These are phyloP conservation scores for Gymnothorax reevesii DNA, from an alignment of 2,797 vertebrate species.

Conservation along the genomic window DNA sequence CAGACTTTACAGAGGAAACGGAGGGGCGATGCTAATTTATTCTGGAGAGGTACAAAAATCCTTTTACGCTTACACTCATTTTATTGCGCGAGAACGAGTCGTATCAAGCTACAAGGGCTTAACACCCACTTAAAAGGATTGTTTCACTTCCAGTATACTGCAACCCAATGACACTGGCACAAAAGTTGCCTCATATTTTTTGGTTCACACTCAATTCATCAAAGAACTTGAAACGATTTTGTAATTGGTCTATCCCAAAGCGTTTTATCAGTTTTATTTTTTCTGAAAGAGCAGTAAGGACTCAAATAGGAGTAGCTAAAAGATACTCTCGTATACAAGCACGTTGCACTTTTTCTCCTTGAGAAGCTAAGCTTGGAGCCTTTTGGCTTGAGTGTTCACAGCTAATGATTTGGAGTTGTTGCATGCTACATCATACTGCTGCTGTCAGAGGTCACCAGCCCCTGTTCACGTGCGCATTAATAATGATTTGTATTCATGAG, in stretches of 20 bases:
- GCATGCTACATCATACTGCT: too few relatives aligned
- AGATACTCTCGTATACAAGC: too few relatives aligned
- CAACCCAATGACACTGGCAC: background rate
- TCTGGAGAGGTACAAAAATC: slow-evolving; percentile 22
- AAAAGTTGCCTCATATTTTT: background rate
- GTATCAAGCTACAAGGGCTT: too few relatives aligned
- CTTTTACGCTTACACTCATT: slow-evolving; percentile 7
- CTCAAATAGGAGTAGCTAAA: background rate
- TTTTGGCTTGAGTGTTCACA: too few relatives aligned
- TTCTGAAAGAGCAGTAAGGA: background rate
- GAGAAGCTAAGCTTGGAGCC: too few relatives aligned
- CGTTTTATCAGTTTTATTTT: background rate
- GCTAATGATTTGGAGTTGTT: too few relatives aligned
- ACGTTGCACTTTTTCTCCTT: too few relatives aligned
- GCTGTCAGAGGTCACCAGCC: too few relatives aligned
- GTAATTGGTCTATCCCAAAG: background rate
- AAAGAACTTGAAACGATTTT: background rate
- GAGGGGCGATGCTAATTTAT: background rate
- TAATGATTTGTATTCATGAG: too few relatives aligned
- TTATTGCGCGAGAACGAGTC: background rate
- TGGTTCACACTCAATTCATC: background rate
- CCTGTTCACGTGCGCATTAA: too few relatives aligned
- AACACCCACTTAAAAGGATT: background rate
- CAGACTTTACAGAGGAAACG: slow-evolving; percentile 1
- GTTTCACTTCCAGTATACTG: background rate